phyloP scores from a whole-genome alignment of 2,888 invertebrate genomes.

The Blera fallax region DNA sequence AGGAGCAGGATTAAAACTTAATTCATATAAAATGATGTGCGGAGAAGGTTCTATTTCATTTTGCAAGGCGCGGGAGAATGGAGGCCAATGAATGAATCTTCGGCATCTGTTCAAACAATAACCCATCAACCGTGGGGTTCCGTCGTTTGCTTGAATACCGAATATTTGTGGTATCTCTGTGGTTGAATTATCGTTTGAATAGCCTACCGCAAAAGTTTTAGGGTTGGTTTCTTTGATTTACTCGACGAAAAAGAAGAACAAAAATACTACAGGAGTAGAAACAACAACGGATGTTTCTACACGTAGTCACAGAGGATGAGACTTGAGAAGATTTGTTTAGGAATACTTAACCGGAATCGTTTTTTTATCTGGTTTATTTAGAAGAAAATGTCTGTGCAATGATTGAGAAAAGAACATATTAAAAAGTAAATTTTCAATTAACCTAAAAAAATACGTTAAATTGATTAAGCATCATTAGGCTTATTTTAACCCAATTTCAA shows the following conservation, averaged over 20 bases:
- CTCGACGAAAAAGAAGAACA: background rate
- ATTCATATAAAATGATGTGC: constrained; percentile 56
- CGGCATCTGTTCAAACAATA: constrained; percentile 46
- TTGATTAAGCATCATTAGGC: too few relatives aligned
- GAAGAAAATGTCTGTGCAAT: background rate
- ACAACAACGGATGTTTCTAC: background rate
- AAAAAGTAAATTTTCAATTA: background rate
- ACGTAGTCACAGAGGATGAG: background rate
- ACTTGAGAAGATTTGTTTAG: background rate
- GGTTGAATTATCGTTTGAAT: constrained; percentile 19
- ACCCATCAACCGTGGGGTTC: constrained; percentile 7
- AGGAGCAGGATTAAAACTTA: constrained; percentile 44
- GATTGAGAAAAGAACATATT: background rate
- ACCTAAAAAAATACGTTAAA: background rate
- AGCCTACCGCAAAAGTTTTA: constrained; percentile 5
- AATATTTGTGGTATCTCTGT: constrained; percentile 16
- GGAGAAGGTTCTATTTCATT: constrained; percentile 31
- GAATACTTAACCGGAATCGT: background rate
- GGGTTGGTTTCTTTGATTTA: constrained; percentile 1
- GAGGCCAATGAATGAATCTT: constrained; percentile 27
- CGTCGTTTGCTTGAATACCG: background rate
- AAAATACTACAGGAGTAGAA: background rate
- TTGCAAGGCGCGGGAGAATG: background rate
- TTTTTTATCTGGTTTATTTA: background rate
- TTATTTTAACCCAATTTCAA: too few relatives aligned